Evolutionary conservation across 2,113 vertebrate genomes (phyloP).

Genomic region (Ophiodon elongatus): DNA sequence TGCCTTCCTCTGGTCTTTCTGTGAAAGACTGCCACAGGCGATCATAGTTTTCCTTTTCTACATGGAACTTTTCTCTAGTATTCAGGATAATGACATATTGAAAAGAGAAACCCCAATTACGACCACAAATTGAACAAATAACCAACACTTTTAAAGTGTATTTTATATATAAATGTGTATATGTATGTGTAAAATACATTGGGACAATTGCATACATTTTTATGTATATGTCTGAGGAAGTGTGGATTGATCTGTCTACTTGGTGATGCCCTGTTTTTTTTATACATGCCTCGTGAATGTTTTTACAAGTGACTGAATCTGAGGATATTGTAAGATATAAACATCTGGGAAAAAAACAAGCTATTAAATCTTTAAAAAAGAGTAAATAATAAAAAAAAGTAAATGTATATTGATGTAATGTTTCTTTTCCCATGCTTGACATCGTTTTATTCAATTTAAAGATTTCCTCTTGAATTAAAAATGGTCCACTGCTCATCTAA

Average conservation of each 20-base stretch:
- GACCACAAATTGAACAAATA: constrained; percentile 74
- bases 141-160: constrained; percentile 83
- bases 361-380: constrained; percentile 78
- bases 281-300: constrained; percentile 84
- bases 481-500: no score
- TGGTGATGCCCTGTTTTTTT: constrained; percentile 80
- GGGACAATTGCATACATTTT: constrained; percentile 78
- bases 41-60: constrained; percentile 80
- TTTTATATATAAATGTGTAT: constrained; percentile 85
- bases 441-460: background rate
- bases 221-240: constrained; percentile 81
- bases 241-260: constrained; percentile 80
- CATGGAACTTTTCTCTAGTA: constrained; percentile 74
- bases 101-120: constrained; percentile 68
- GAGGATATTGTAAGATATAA: constrained; percentile 78
- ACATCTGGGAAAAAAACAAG: constrained; percentile 67
- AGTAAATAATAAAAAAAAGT: constrained; percentile 79
- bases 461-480: background rate
- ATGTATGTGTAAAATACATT: constrained; percentile 80
- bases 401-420: constrained; percentile 83
- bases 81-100: constrained; percentile 79
- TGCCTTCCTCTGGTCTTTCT: constrained; percentile 92
- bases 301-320: constrained; percentile 85
- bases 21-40: constrained; percentile 90
- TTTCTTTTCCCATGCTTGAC: constrained; percentile 32